Evolutionary conservation across 2,113 vertebrate genomes (phyloP), one percentile per base, ranked within the genome.

Genomic region (Oriolus oriolus): DNA sequence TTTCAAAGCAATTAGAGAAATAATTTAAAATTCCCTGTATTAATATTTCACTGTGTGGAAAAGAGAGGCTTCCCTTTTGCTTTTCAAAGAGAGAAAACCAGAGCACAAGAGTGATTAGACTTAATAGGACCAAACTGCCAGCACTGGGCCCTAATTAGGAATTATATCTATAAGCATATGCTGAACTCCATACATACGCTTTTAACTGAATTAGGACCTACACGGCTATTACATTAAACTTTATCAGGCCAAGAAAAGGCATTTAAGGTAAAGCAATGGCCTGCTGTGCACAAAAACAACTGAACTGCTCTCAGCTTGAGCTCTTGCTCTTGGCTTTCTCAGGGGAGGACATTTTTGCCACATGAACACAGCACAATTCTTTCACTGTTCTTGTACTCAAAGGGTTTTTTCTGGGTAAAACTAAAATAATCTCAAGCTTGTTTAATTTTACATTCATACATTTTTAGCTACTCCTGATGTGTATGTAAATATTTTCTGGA

Each of bases 321-420:
- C 21, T 75, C 65, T n/a, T 28, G 16, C 28, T 26, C 31, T 35
- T 6, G 0, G 31, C 31, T 26, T 35, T 59, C 76, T 63, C 31
- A 26, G n/a, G 49, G 64, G 16, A 86, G 17, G 14, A 37, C 2
- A 22, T 27, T 92, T 87, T 86, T 77, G 50, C 63, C 23, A 17
- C 0, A 1, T 41, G 16, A 88, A 52, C 0, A 3, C 5, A 70
- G 27, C 13, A 52, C 0, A 0, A 12, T 44, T 53, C 35, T 80
- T 88, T 70, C 39, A 30, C 30, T 37, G 3, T 42, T 69, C 63
- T 57, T 86, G 10, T 59, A n/a, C 7, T 37, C 18, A 31, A 87
- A 91, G 33, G 16, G 24, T 15, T 83, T 83, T 92, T 59, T 54
- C 65, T 70, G 41, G 8, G 6, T 60, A 89, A 76, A 96, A 57